These are phyloP conservation scores for Plebejus anna DNA, from an alignment of 2,888 invertebrate species.

Conservation along the genomic window DNA sequence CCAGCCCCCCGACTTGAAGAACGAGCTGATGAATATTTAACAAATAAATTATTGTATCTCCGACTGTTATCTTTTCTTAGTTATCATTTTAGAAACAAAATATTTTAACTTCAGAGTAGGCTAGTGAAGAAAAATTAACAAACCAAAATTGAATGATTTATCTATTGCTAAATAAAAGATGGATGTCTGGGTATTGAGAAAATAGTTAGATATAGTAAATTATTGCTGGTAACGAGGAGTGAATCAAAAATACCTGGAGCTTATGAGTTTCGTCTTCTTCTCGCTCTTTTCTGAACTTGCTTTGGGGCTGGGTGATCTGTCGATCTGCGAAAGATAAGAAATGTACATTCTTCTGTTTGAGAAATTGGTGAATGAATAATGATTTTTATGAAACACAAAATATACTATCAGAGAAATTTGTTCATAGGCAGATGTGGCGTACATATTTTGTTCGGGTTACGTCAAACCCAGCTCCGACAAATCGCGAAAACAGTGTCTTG, in stretches of 20 bases:
- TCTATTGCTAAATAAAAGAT: neutral
- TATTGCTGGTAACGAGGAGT: neutral
- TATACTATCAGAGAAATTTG: neutral
- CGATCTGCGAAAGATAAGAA: conserved; percentile 31
- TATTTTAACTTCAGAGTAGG: neutral
- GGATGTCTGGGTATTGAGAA: neutral
- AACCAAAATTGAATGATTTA: neutral
- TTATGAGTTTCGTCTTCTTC: conserved; percentile 49
- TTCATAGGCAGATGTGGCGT: too few species aligned
- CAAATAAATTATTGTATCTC: conserved; percentile 12
- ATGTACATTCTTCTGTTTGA: neutral
- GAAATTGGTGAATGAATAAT: neutral
- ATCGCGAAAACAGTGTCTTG: neutral
- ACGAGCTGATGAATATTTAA: conserved; percentile 48
- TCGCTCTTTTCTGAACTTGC: conserved; percentile 49
- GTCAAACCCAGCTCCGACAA: too few species aligned
- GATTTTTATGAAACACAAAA: neutral
- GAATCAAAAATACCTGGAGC: conserved; percentile 47
- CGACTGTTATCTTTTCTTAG: neutral
- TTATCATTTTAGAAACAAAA: neutral
- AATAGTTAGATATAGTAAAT: neutral
- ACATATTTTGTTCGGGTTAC: too few species aligned
- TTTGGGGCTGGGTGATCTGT: conserved; percentile 37
- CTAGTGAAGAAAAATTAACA: neutral
- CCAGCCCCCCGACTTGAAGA: conserved; percentile 63